Evolutionary conservation across 1,140 invertebrate species (phyloP).

Genomic region (Papilio polytes): DNA sequence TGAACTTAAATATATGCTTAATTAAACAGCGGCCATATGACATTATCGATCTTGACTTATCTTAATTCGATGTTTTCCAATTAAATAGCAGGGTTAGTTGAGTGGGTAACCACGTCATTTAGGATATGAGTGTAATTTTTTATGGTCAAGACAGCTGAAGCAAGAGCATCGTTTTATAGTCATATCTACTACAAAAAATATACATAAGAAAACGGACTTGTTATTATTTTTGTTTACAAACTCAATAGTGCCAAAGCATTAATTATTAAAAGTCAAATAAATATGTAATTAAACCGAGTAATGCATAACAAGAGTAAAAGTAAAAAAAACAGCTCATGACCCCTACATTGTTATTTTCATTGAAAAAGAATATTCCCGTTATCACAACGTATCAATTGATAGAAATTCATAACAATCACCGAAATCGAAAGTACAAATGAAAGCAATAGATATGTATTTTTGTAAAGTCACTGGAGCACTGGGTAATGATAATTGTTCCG

Average conservation of each 20-base stretch:
- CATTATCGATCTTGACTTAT: constrained; percentile 15
- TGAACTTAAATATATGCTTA: constrained; percentile 38
- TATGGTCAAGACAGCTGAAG: neutral
- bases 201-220: too few relatives aligned
- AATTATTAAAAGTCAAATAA: neutral
- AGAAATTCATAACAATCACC: constrained; percentile 30
- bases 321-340: neutral
- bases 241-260: too few relatives aligned
- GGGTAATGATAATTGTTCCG: constrained; percentile 71
- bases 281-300: neutral
- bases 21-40: constrained; percentile 21
- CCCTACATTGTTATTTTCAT: neutral
- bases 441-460: constrained; percentile 67
- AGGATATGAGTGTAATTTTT: neutral
- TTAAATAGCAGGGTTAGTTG: constrained; percentile 11
- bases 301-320: neutral
- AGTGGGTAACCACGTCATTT: constrained; percentile 10
- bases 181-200: neutral
- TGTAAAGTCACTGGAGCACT: constrained; percentile 78
- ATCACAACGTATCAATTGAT: constrained; percentile 28
- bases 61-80: constrained; percentile 7
- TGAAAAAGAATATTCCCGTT: neutral
- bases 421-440: constrained; percentile 73
- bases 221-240: neutral
- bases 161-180: neutral